Evolutionary conservation across 2,888 invertebrate species (phyloP), one percentile per base, ranked within the genome.

Genomic region (Brachyptera putata): DNA sequence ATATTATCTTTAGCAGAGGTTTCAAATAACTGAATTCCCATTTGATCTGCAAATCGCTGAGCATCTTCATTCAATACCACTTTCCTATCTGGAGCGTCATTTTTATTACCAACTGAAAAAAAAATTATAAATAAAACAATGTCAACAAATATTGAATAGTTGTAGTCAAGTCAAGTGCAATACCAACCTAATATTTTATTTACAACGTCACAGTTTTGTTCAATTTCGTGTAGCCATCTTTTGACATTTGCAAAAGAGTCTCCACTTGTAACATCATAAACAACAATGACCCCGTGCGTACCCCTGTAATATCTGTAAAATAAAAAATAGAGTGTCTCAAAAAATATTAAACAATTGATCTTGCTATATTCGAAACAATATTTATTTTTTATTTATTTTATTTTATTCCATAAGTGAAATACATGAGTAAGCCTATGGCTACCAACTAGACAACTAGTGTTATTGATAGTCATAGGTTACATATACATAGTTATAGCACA

Each of bases 181-280:
- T 30, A 46, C 60, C 36, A 58, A 64, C 63, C 94, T 82, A 98
- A 83, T 75, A 98, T 94, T 84, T 93, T 91, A 81, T 95, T 95
- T 68, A 97, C 97, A 71, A 95, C 92, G 81, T 99, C 98, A 85
- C 99, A 99, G 81, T 99, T 98, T 75, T 96, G 94, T 74, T 98
- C 97, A 67, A 99, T 99, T 80, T 99, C 99, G 74, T 96, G 95
- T 58, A 99, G 81, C 99, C 99, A 99, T 73, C 98, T 81, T 75
- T 97, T 96, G 1, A 99, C 98, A 77, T 99, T 99, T 64, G 96
- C 96, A 79, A 99, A 99, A 56, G 97, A 95, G 75, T 99, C 98
- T 41, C 97, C 98, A 76, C 92, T 96, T 64, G 94, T 95, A 56
- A 99, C 98, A 82, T 99, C 99, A 77, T 99, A 99, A 13, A 99